Conservation (phyloP, 2,888 invertebrate species). For the Drosophila ustulata region DNA sequence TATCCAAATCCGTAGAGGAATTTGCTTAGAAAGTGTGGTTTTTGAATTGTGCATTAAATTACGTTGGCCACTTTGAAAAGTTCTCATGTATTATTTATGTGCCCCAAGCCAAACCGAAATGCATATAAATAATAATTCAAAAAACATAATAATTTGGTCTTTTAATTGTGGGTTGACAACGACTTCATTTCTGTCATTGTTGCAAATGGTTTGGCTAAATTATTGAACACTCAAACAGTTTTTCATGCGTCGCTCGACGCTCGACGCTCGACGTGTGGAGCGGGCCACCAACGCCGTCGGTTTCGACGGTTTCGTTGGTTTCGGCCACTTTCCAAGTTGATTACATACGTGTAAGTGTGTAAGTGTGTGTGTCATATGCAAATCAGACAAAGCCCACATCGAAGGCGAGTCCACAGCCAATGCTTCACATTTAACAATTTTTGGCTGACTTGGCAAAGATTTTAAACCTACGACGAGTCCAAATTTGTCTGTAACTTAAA, state of each 20-base stretch:
- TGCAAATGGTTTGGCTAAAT: constrained; percentile 61
- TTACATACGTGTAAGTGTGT: background rate
- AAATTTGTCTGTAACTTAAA: constrained; percentile 66
- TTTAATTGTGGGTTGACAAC: constrained; percentile 15
- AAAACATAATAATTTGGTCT: background rate
- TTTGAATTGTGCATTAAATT: background rate
- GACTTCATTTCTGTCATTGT: constrained; percentile 50
- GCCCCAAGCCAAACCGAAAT: background rate
- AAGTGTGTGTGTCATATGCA: constrained; percentile 41
- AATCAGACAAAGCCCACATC: constrained; percentile 61
- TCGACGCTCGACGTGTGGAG: constrained; percentile 14
- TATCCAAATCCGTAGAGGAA: too few relatives aligned
- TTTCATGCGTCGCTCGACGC: constrained; percentile 31
- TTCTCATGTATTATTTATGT: background rate
- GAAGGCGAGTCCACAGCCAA: constrained; percentile 35
- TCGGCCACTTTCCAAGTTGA: constrained; percentile 51
- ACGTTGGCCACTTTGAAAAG: background rate
- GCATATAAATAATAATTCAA: background rate
- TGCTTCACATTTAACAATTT: constrained; percentile 51
- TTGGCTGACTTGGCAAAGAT: constrained; percentile 55
- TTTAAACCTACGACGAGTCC: constrained; percentile 56
- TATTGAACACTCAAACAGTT: constrained; percentile 56
- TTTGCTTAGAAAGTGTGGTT: too few relatives aligned
- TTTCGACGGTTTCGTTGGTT: constrained; percentile 21
- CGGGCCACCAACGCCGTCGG: constrained; percentile 40